Conservation (phyloP, 1,140 invertebrate species). For the Drosophila ambigua region DNA sequence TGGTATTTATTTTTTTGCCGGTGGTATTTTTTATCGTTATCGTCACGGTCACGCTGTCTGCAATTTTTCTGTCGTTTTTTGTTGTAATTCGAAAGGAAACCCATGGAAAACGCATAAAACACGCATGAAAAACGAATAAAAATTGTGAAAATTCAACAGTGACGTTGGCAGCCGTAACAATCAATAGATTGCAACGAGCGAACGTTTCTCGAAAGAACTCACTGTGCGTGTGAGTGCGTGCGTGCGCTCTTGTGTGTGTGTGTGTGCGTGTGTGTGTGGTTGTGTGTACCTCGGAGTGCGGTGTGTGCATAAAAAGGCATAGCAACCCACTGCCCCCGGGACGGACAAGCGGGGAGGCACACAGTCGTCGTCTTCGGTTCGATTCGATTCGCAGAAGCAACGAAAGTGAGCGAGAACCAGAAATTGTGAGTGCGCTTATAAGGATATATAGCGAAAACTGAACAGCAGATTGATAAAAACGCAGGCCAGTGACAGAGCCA, state of each 20-base stretch:
- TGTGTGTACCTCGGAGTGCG: slow-evolving; percentile 8
- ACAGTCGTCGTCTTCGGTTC: slow-evolving; percentile 10
- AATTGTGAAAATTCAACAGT: too few species aligned
- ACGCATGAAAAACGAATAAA: too few species aligned
- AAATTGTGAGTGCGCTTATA: slow-evolving; percentile 51
- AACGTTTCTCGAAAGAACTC: too few species aligned
- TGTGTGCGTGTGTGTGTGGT: neutral
- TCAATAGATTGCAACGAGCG: too few species aligned
- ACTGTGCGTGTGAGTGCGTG: slow-evolving; percentile 13
- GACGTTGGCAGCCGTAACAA: too few species aligned
- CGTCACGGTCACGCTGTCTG: too few species aligned
- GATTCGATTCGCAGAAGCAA: slow-evolving; percentile 35
- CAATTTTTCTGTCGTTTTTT: too few species aligned
- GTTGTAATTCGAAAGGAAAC: too few species aligned
- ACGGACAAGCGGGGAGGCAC: slow-evolving; percentile 36
- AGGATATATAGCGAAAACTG: slow-evolving; percentile 37
- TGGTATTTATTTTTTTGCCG: too few species aligned
- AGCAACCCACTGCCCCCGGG: slow-evolving; percentile 29
- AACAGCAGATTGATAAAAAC: too few species aligned
- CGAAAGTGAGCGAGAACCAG: slow-evolving; percentile 36
- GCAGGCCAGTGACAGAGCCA: slow-evolving; percentile 19
- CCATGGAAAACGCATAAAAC: too few species aligned
- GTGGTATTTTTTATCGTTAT: too few species aligned
- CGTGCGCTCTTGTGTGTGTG: slow-evolving; percentile 11
- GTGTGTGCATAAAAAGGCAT: slow-evolving; percentile 58